phyloP scores from a whole-genome alignment of 2,888 invertebrate species.

The Belgica antarctica region DNA sequence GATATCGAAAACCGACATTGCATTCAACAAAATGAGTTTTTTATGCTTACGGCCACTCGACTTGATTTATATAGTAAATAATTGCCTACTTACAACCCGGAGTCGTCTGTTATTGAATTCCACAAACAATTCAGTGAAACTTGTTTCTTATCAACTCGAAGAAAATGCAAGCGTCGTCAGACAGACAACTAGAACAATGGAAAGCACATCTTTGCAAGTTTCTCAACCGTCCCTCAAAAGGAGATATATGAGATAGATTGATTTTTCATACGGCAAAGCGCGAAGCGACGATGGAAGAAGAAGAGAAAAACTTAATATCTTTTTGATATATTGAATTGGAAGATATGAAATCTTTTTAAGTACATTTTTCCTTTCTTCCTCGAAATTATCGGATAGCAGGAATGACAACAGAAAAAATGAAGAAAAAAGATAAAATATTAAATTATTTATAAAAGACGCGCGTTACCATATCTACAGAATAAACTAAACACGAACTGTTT shows the following conservation, averaged over 20 bases:
- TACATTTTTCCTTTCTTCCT: constrained; percentile 16
- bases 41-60: too few species aligned
- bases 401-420: neutral
- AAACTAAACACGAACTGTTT: neutral
- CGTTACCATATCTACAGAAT: constrained; percentile 9
- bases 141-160: too few species aligned
- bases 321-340: constrained; percentile 30
- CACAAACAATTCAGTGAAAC: too few species aligned
- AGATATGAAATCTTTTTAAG: constrained; percentile 34
- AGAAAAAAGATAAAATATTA: neutral
- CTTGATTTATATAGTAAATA: too few species aligned
- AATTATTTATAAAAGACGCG: neutral
- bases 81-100: too few species aligned
- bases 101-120: too few species aligned
- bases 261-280: constrained; percentile 13
- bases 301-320: constrained; percentile 20
- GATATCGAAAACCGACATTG: too few species aligned
- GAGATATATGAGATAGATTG: constrained; percentile 34
- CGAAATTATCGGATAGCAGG: neutral
- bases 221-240: too few species aligned
- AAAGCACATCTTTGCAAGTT: too few species aligned
- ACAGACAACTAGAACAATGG: too few species aligned
- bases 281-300: neutral
- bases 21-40: too few species aligned
- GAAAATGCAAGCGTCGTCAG: too few species aligned